Percentiles rank a stretch among this genome's conserved stretches.
Conservation (phyloP, 2,113 vertebrate genomes). For the Arothron firmamentum region DNA sequence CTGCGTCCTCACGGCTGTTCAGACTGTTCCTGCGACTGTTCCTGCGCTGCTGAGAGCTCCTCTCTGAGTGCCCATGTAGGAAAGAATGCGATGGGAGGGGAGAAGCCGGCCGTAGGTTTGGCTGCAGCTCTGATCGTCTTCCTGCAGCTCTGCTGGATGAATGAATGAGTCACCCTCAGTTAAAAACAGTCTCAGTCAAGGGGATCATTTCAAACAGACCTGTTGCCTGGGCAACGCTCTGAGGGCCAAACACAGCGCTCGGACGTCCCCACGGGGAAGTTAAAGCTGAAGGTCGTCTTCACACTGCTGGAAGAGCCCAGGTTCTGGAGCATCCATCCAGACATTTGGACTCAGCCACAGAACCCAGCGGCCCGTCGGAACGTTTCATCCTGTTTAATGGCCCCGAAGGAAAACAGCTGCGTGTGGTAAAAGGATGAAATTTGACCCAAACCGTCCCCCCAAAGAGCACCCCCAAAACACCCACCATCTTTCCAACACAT, state of each 20-base stretch:
- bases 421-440: no score
- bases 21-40: constrained; percentile 9
- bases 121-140: constrained; percentile 42
- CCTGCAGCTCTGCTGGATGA: constrained; percentile 10
- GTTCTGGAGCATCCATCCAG: background rate
- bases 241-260: background rate
- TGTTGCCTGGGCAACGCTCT: constrained; percentile 5
- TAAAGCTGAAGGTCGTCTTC: no score
- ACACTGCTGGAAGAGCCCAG: background rate
- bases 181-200: constrained; percentile 3
- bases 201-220: constrained; percentile 16
- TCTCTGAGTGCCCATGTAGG: constrained; percentile 58
- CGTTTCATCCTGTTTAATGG: no score
- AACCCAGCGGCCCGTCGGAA: no score
- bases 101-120: constrained; percentile 58
- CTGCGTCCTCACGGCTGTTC: background rate
- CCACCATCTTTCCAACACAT: no score
- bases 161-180: constrained; percentile 57
- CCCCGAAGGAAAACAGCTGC: no score
- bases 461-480: no score
- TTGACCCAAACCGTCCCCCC: no score
- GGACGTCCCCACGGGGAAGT: background rate
- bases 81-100: constrained; percentile 71
- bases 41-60: constrained; percentile 30
- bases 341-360: no score